Percentiles rank a stretch among this genome's conserved stretches.
These are phyloP conservation scores for Ichneumon xanthorius DNA, from an alignment of 2,888 invertebrate genomes.

Conservation along the genomic window DNA sequence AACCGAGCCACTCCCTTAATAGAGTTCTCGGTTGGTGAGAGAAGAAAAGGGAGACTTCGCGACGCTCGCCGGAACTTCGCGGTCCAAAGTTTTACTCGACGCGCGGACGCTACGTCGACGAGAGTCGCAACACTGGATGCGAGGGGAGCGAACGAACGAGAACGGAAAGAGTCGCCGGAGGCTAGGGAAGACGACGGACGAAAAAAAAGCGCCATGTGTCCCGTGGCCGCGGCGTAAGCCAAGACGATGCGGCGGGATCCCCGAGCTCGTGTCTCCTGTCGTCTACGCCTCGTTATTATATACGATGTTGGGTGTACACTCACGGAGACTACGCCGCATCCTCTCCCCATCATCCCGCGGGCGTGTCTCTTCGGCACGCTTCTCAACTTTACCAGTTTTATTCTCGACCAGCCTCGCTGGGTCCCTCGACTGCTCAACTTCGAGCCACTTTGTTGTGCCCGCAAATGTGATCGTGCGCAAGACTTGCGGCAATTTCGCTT, in stretches of 20 bases:
- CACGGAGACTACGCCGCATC: slow-evolving; percentile 5
- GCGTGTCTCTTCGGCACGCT: slow-evolving; percentile 20
- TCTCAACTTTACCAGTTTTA: slow-evolving; percentile 19
- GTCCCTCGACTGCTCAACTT: not conserved
- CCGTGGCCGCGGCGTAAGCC: slow-evolving; percentile 9
- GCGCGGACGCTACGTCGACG: not conserved
- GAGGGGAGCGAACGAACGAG: slow-evolving; percentile 17
- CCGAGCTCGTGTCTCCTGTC: slow-evolving; percentile 26
- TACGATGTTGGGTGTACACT: slow-evolving; percentile 14
- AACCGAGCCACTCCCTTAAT: too few relatives aligned
- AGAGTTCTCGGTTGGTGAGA: too few relatives aligned
- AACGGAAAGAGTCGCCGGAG: slow-evolving; percentile 15
- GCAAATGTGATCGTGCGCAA: not conserved
- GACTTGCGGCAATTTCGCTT: not conserved
- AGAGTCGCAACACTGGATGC: slow-evolving; percentile 5
- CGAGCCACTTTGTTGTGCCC: slow-evolving; percentile 5
- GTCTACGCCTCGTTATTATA: slow-evolving; percentile 40
- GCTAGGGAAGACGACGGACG: not conserved
- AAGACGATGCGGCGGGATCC: slow-evolving; percentile 9
- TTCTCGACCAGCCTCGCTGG: not conserved
- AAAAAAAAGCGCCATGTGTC: slow-evolving; percentile 14
- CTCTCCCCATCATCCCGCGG: slow-evolving; percentile 5
- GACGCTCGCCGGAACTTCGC: not conserved
- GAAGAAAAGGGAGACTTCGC: not conserved
- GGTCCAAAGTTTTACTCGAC: slow-evolving; percentile 12